Evolutionary conservation across 1,140 invertebrate genomes (phyloP).

Genomic region (Caenorhabditis brenneri): DNA sequence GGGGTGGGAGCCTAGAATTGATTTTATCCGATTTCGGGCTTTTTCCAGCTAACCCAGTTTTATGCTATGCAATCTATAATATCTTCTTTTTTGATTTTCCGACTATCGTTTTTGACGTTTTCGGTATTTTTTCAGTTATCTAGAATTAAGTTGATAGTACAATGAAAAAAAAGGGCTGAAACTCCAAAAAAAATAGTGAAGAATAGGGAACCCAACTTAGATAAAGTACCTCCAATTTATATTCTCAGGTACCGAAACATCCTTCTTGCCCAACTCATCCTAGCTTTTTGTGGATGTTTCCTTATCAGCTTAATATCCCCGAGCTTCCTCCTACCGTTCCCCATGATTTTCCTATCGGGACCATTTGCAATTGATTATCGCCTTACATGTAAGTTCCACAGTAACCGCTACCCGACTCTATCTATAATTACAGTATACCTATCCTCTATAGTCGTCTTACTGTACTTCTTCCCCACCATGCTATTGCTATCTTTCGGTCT

Average conservation of each 20-base stretch:
- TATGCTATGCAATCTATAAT: no score
- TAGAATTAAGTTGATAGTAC: no score
- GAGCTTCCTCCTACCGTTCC: neutral
- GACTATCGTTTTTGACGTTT: no score
- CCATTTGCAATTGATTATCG: neutral
- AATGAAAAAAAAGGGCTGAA: no score
- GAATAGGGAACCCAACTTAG: no score
- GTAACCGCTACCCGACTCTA: neutral
- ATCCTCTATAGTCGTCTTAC: neutral
- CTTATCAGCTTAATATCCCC: neutral
- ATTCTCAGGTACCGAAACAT: neutral
- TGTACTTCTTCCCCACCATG: conserved; percentile 8
- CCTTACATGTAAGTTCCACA: neutral
- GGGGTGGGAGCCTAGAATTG: no score
- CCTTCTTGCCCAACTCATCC: neutral
- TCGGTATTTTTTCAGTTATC: no score
- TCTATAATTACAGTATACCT: conserved; percentile 1
- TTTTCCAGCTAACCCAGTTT: no score
- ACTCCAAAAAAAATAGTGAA: no score
- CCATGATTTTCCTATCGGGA: neutral
- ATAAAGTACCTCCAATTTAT: no score
- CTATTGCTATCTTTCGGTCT: neutral
- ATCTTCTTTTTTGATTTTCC: no score
- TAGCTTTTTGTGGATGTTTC: neutral
- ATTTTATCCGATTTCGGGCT: no score